A percentile compares a stretch with the other conserved stretches of the same genome.
phyloP scores from a whole-genome alignment of 2,113 vertebrate genomes.

The Speoplatyrhinus poulsoni region DNA sequence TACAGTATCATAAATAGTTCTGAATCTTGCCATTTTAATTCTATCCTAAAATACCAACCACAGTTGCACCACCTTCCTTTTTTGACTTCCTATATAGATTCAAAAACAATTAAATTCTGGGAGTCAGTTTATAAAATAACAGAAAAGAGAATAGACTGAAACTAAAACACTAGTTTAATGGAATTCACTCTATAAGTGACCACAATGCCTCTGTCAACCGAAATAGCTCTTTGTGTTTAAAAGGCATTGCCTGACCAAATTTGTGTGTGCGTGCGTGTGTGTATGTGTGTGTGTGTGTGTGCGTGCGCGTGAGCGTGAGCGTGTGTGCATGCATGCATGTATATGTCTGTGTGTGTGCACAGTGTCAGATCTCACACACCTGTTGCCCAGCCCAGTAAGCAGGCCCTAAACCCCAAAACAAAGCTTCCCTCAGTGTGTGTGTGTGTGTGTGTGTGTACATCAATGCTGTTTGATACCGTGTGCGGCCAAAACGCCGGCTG shows the following conservation, averaged over 20 bases:
- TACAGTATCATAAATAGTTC: not conserved
- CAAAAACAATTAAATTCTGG: conserved; percentile 17
- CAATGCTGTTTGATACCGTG: conserved; percentile 51
- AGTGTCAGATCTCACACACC: conserved; percentile 38
- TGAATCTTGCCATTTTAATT: not conserved
- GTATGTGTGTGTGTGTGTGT: conserved; percentile 17
- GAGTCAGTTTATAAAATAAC: conserved; percentile 7
- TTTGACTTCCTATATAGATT: not conserved
- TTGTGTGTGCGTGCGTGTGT: conserved; percentile 6
- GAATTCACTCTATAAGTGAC: conserved; percentile 8
- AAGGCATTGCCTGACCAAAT: conserved; percentile 43
- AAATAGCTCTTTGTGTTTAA: conserved; percentile 26
- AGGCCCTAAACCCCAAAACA: not conserved
- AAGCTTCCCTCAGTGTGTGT: not conserved
- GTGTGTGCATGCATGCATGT: not conserved
- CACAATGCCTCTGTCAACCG: conserved; percentile 11
- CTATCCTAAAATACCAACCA: not conserved
- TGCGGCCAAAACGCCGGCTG: conserved; percentile 14
- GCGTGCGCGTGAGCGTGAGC: not conserved
- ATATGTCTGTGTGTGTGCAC: conserved; percentile 5
- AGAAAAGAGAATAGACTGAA: conserved; percentile 29
- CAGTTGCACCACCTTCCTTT: not conserved
- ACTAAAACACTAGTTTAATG: conserved; percentile 19
- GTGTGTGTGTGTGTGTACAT: conserved; percentile 14
- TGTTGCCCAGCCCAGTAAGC: not conserved